Evolutionary conservation across 2,113 vertebrate species (phyloP), one percentile per base, ranked within the genome.

Genomic region (Neodontobutis hainanensis): DNA sequence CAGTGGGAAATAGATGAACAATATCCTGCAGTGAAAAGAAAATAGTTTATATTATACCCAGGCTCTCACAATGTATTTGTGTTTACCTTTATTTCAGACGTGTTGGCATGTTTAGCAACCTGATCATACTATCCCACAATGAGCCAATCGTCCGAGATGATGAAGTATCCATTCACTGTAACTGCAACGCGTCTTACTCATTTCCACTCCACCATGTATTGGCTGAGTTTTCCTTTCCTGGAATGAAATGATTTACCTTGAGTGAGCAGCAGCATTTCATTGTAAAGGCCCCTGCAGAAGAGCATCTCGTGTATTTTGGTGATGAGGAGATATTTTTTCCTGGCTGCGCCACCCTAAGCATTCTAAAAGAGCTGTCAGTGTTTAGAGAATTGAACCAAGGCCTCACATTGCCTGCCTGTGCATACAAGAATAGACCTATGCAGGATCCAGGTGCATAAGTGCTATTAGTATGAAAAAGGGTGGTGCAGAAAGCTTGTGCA

Each of bases 181-280:
- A 49, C 58, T 65, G 73, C 53, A 42, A 34, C 49, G 42, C 40
- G 58, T 51, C 51, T 53, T 34, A 56, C 35, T 65, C 52, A 53
- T 73, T 65, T 70, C 45, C 40, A 42, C 55, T 62, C 27, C 1
- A 52, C 34, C 19, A 27, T n/a, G 11, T 61, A 50, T 48, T 53
- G 11, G 12, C 55, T 27, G 51, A 43, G 11, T 63, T 48, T 64
- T 65, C 65, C n/a, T 61, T 66, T 67, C 43, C 38, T 52, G 5
- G 42, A 65, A 51, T 59, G 53, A 79, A 66, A 77, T 61, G 19
- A 57, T 52, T 82, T 53, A 65, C 57, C 61, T 65, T 56, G 44
- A 73, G 12, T 47, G 50, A 75, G 15, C 3, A 5, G 27, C 52
- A 38, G 2, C 48, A 78, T 78, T 76, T 73, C 52, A 84, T 63